Conservation (phyloP, 2,113 vertebrate species). For the Gulo gulo region DNA sequence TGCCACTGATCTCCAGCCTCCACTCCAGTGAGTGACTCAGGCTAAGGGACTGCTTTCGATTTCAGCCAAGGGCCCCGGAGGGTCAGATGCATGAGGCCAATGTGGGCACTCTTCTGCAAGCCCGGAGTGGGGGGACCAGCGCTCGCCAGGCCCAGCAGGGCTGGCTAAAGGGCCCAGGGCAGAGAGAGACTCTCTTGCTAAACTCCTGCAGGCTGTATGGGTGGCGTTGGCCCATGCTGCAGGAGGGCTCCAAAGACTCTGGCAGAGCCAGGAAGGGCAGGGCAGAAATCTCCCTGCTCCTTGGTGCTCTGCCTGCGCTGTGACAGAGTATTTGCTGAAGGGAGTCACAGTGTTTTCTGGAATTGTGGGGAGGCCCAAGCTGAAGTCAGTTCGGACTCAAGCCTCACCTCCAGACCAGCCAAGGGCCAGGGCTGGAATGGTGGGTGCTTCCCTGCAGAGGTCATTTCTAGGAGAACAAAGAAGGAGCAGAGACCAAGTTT, state of each 20-base stretch:
- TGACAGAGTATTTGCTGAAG: neutral
- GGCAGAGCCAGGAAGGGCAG: neutral
- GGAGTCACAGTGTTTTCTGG: neutral
- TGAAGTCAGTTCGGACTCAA: neutral
- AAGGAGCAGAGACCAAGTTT: neutral
- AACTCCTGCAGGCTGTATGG: accelerated
- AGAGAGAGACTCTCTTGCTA: neutral
- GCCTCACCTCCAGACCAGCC: neutral
- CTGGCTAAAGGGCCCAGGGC: neutral
- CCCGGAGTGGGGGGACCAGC: no score
- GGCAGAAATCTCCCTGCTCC: neutral
- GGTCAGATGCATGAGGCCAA: neutral
- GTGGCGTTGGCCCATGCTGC: neutral
- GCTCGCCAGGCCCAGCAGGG: neutral
- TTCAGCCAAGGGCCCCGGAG: no score
- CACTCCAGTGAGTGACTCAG: slow-evolving; percentile 34
- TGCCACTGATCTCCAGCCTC: slow-evolving; percentile 64
- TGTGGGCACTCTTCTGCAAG: neutral
- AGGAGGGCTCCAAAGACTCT: neutral
- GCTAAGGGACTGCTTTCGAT: neutral
- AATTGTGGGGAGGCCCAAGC: neutral
- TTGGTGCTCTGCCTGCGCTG: neutral
- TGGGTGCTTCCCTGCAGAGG: accelerated
- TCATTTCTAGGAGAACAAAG: neutral
- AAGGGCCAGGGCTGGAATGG: neutral